A percentile compares a stretch with the other conserved stretches of the same genome.
These are phyloP conservation scores for Drosophila gaucha DNA, from an alignment of 2,888 invertebrate species.

Conservation along the genomic window DNA sequence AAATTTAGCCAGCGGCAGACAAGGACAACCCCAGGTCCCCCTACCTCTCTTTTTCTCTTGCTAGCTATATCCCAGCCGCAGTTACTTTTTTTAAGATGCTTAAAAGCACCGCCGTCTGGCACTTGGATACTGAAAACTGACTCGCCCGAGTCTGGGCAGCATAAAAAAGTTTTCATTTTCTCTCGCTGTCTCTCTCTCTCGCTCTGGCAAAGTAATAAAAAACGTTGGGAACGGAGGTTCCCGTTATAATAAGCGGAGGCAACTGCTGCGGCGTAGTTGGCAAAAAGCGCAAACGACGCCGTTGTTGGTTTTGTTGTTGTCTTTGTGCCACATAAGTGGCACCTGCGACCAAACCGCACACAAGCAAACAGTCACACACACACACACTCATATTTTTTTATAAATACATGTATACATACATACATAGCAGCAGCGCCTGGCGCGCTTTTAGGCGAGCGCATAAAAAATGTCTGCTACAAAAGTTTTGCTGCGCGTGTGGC, in stretches of 20 bases:
- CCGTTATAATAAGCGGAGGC: slow-evolving; percentile 59
- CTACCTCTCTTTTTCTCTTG: background rate
- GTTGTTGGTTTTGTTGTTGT: slow-evolving; percentile 27
- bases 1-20: slow-evolving; percentile 46
- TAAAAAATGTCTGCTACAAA: slow-evolving; percentile 57
- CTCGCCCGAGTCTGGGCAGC: slow-evolving; percentile 55
- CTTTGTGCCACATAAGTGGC: slow-evolving; percentile 71
- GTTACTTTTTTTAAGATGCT: slow-evolving; percentile 69
- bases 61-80: slow-evolving; percentile 13
- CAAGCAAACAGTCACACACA: slow-evolving; percentile 27
- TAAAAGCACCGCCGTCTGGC: slow-evolving; percentile 68
- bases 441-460: slow-evolving; percentile 57
- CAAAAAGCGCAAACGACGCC: slow-evolving; percentile 44
- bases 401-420: background rate
- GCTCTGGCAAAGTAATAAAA: slow-evolving; percentile 51
- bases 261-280: slow-evolving; percentile 26
- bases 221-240: slow-evolving; percentile 53
- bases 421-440: slow-evolving; percentile 8
- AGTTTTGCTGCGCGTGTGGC: slow-evolving; percentile 36
- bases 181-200: background rate
- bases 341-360: slow-evolving; percentile 70
- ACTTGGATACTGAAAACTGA: slow-evolving; percentile 27
- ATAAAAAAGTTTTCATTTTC: slow-evolving; percentile 67
- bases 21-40: background rate
- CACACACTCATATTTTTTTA: background rate